phyloP scores from a whole-genome alignment of 2,888 invertebrate genomes.

The Hypselothyrea guttata region DNA sequence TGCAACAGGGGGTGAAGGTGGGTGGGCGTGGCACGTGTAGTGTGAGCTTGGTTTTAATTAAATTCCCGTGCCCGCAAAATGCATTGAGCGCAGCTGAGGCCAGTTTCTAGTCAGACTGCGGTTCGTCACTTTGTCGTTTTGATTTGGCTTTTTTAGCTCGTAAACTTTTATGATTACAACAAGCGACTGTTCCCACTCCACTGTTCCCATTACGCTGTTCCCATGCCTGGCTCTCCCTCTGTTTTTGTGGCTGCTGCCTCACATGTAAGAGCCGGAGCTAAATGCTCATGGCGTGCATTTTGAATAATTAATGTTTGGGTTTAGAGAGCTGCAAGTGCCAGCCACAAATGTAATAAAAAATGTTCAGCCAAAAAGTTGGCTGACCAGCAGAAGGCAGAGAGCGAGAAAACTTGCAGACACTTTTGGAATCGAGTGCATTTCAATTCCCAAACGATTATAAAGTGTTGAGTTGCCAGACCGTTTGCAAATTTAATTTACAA shows the following conservation, averaged over 20 bases:
- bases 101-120: conserved; percentile 22
- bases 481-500: conserved; percentile 76
- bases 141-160: conserved; percentile 63
- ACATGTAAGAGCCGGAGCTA: conserved; percentile 57
- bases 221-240: too few relatives aligned
- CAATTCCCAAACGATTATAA: conserved; percentile 78
- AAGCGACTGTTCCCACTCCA: too few relatives aligned
- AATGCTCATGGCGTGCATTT: conserved; percentile 71
- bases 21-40: conserved; percentile 2
- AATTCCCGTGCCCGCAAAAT: conserved; percentile 66
- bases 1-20: conserved; percentile 13
- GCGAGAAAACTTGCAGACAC: conserved; percentile 51
- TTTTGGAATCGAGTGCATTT: conserved; percentile 70
- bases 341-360: conserved; percentile 71
- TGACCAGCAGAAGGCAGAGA: conserved; percentile 51
- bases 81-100: conserved; percentile 63
- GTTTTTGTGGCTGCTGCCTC: conserved; percentile 37
- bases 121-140: conserved; percentile 63
- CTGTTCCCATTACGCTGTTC: too few relatives aligned
- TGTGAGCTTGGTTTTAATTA: conserved; percentile 66
- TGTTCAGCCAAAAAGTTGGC: conserved; percentile 59
- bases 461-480: conserved; percentile 62
- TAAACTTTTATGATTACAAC: conserved; percentile 73
- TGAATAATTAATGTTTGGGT: conserved; percentile 68
- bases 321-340: conserved; percentile 26